Conservation (phyloP, 2,888 invertebrate species). For the Aphidius colemani region DNA sequence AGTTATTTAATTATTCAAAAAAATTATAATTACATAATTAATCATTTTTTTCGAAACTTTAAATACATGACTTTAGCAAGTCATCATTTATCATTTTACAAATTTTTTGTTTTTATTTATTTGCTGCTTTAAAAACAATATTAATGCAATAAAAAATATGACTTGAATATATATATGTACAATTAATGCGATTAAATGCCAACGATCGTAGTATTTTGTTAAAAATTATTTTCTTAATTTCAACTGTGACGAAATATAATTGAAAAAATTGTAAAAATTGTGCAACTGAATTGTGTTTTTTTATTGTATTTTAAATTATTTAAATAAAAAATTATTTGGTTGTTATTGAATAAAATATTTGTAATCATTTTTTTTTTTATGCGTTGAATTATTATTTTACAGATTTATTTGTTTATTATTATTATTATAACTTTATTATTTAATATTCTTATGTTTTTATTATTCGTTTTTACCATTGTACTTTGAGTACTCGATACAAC, state of each 20-base stretch:
- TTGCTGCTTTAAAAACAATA: conserved; percentile 25
- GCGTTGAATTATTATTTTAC: not conserved
- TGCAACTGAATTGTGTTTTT: not conserved
- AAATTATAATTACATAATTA: conserved; percentile 9
- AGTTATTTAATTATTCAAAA: not conserved
- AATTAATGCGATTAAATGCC: conserved; percentile 34
- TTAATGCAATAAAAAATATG: conserved; percentile 45
- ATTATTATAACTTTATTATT: not conserved
- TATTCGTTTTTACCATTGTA: not conserved
- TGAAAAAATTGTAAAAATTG: not conserved
- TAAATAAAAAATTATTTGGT: not conserved
- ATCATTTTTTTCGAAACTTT: conserved; percentile 23
- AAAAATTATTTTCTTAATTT: not conserved
- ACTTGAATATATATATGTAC: conserved; percentile 40
- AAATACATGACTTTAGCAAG: conserved; percentile 22
- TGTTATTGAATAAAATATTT: not conserved
- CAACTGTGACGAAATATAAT: not conserved
- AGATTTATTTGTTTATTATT: not conserved
- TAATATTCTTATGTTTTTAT: conserved; percentile 1
- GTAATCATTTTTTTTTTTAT: not conserved
- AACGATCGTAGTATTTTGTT: not conserved
- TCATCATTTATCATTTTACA: not conserved
- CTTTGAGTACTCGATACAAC: not conserved
- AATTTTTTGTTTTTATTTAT: conserved; percentile 13
- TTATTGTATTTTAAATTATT: not conserved